Conservation (phyloP, 2,888 invertebrate species). For the Agrotis ipsilon region DNA sequence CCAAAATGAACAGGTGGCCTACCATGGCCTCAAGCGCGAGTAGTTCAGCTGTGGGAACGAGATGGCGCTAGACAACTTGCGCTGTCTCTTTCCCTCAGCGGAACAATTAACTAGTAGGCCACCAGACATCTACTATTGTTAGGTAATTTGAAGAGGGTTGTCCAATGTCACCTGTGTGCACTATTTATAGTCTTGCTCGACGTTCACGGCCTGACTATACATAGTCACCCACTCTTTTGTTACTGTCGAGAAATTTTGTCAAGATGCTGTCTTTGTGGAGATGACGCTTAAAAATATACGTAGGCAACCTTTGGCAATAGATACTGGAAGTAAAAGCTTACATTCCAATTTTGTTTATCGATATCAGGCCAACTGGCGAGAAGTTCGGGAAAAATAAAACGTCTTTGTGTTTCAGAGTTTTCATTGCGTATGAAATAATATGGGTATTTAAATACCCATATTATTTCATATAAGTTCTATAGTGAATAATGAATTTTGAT, state of each 20-base stretch:
- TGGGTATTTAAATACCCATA: too few species aligned
- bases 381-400: too few species aligned
- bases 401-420: not conserved
- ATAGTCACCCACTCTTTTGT: slow-evolving; percentile 47
- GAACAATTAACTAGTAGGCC: too few species aligned
- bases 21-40: too few species aligned
- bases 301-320: slow-evolving; percentile 45
- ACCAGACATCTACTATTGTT: slow-evolving; percentile 2
- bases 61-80: too few species aligned
- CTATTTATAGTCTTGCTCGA: slow-evolving; percentile 35
- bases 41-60: too few species aligned
- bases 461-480: too few species aligned
- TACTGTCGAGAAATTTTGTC: slow-evolving; percentile 29
- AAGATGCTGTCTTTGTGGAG: slow-evolving; percentile 41
- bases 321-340: slow-evolving; percentile 30
- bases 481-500: too few species aligned
- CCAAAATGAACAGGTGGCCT: too few species aligned
- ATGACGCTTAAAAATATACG: slow-evolving; percentile 27
- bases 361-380: slow-evolving; percentile 28
- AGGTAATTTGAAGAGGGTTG: slow-evolving; percentile 35
- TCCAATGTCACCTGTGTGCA: slow-evolving; percentile 40
- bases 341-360: slow-evolving; percentile 15
- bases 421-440: not conserved
- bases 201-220: slow-evolving; percentile 35
- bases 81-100: too few species aligned